Percentiles rank a stretch among this genome's conserved stretches.
Evolutionary conservation across 2,888 invertebrate genomes (phyloP).

Genomic region (Euspilapteryx auroguttella): DNA sequence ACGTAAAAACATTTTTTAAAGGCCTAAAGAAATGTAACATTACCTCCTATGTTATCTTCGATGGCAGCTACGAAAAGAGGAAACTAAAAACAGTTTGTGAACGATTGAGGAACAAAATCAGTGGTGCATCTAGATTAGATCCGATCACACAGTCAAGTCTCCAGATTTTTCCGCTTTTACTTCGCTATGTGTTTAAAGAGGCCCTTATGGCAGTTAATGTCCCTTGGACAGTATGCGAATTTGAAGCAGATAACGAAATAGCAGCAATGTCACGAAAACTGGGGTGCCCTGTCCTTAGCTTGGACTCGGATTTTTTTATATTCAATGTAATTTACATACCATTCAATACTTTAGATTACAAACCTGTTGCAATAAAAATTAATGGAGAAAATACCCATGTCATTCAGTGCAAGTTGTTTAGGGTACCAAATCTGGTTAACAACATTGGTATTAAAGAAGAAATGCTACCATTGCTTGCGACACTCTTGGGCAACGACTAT

Average conservation of each 20-base stretch:
- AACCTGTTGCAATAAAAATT: slow-evolving; percentile 22
- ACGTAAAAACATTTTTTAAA: slow-evolving; percentile 69
- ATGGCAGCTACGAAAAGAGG: slow-evolving; percentile 74
- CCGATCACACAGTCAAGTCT: slow-evolving; percentile 52
- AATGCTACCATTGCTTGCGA: slow-evolving; percentile 77
- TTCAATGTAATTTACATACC: slow-evolving; percentile 84
- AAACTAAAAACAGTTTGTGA: slow-evolving; percentile 69
- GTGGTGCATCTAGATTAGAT: slow-evolving; percentile 57
- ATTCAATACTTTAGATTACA: slow-evolving; percentile 65
- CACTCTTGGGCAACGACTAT: slow-evolving; percentile 89
- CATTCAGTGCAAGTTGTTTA: slow-evolving; percentile 72
- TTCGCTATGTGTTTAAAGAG: slow-evolving; percentile 74
- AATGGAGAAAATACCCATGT: slow-evolving; percentile 28
- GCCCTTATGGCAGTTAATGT: slow-evolving; percentile 67
- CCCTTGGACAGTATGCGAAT: slow-evolving; percentile 72
- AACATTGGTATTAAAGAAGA: slow-evolving; percentile 66
- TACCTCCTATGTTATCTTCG: slow-evolving; percentile 73
- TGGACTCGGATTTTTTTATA: slow-evolving; percentile 93
- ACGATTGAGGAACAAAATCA: slow-evolving; percentile 63
- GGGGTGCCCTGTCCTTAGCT: slow-evolving; percentile 85
- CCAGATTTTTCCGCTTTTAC: slow-evolving; percentile 73
- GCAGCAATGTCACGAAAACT: slow-evolving; percentile 78
- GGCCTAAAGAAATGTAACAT: slow-evolving; percentile 71
- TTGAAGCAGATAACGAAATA: slow-evolving; percentile 89
- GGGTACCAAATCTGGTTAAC: slow-evolving; percentile 67